Evolutionary conservation across 2,888 invertebrate species (phyloP), one percentile per base, ranked within the genome.

Genomic region (Drosophila imparisetae): DNA sequence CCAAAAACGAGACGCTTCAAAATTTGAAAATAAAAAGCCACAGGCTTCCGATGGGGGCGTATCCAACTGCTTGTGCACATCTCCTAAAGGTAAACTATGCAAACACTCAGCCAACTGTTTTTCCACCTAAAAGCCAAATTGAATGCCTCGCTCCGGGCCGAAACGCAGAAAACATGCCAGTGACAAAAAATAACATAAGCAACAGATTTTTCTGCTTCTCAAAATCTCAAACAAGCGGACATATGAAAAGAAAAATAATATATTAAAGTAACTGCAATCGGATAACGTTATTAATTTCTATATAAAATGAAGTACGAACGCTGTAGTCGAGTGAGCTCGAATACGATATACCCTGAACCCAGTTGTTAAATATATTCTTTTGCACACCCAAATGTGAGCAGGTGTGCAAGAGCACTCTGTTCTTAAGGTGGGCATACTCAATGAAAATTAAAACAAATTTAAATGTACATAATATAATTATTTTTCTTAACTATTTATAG

Each of bases 11-110:
- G 55, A 48, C 55, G 49, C 66, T 69, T 32, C 59, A 69, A 75
- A 82, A 72, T 64, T 50, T 34, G 59, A 82, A 80, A 69, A 74
- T 78, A 80, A 81, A 81, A 72, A 48, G 54, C 63, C 61, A 61
- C 61, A 69, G 55, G 42, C 36, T 65, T 50, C 64, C 61, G 49
- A 34, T 58, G 48, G 15, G 53, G 80, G 86, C 73, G 80, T 76
- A 71, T n/a, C 54, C 75, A 68, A 78, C 42, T 58, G 58, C 64
- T 50, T 27, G 62, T 52, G 63, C 54, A 63, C 34, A 62, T 32
- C 60, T 27, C 32, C 50, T 36, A 24, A 72, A 63, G 62, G 75
- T 75, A 79, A 85, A 85, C 80, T 82, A 72, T 66, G 80, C 69
- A 72, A 69, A 63, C 68, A 74, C 78, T 60, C 73, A 70, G 59